These are phyloP conservation scores for Amorpha juglandis DNA, from an alignment of 2,888 invertebrate genomes.

Conservation along the genomic window DNA sequence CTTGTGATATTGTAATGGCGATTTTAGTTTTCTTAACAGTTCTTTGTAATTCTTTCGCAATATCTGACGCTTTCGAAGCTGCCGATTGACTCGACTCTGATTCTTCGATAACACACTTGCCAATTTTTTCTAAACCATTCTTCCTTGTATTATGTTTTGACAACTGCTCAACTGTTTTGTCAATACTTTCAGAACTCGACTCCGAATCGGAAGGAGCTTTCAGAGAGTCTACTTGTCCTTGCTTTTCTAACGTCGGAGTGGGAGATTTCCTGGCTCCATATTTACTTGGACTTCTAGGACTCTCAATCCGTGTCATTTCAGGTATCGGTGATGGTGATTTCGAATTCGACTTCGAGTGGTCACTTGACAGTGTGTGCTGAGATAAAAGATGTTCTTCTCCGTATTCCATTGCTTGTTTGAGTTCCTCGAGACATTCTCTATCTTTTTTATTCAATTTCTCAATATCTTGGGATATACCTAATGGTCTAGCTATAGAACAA, in stretches of 20 bases:
- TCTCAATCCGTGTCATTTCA: conserved; percentile 74
- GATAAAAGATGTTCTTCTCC: conserved; percentile 77
- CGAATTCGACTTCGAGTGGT: conserved; percentile 77
- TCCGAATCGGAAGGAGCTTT: conserved; percentile 85
- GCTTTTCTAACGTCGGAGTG: conserved; percentile 86
- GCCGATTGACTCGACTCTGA: conserved; percentile 86
- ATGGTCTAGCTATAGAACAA: conserved; percentile 91
- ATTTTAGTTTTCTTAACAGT: conserved; percentile 81
- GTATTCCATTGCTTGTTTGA: conserved; percentile 84
- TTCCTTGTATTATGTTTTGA: conserved; percentile 79
- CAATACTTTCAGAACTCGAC: conserved; percentile 82
- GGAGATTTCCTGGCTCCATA: conserved; percentile 74
- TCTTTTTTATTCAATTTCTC: conserved; percentile 87
- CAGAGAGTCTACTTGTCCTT: conserved; percentile 82
- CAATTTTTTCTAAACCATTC: conserved; percentile 70
- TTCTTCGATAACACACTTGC: conserved; percentile 79
- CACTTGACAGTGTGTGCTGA: conserved; percentile 75
- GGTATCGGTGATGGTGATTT: conserved; percentile 72
- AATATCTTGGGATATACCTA: conserved; percentile 90
- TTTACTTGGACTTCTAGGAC: conserved; percentile 75
- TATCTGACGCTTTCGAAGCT: conserved; percentile 77
- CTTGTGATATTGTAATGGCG: conserved; percentile 82
- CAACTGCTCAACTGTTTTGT: conserved; percentile 77
- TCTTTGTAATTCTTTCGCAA: conserved; percentile 77
- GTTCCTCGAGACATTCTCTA: conserved; percentile 84